phyloP scores from a whole-genome alignment of 2,113 vertebrate genomes.

The Brevimyrus niger region DNA sequence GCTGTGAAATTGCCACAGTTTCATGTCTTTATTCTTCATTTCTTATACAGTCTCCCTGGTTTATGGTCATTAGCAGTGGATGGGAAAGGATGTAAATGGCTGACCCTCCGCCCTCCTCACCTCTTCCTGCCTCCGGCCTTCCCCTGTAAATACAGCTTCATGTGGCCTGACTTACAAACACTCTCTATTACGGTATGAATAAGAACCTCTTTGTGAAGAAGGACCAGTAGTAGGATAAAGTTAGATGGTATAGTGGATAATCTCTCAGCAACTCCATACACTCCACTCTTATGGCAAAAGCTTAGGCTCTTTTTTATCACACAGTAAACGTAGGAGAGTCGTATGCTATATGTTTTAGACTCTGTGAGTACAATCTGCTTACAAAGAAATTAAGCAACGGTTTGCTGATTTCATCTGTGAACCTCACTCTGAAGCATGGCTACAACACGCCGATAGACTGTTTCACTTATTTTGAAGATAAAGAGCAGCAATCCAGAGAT shows the following conservation, averaged over 20 bases:
- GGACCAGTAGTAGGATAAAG: background rate
- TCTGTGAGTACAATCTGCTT: background rate
- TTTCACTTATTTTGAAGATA: background rate
- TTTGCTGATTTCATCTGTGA: background rate
- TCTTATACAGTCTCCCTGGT: background rate
- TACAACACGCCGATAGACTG: background rate
- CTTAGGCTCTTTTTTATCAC: background rate
- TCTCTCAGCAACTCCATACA: background rate
- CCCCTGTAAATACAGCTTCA: background rate
- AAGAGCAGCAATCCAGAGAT: background rate
- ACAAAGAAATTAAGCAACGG: background rate
- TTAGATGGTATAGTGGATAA: background rate
- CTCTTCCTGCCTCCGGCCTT: background rate
- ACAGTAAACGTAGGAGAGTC: background rate
- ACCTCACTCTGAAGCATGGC: background rate
- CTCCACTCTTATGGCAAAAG: background rate
- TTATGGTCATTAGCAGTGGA: background rate
- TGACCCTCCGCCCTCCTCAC: background rate
- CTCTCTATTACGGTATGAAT: background rate
- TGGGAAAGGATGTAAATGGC: background rate
- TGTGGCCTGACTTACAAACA: background rate
- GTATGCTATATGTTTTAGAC: background rate
- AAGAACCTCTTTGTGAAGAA: background rate
- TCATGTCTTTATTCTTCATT: background rate
- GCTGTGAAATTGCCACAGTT: background rate